Conservation (phyloP, 1,140 invertebrate genomes). For the Oncopodura yosiiana region DNA sequence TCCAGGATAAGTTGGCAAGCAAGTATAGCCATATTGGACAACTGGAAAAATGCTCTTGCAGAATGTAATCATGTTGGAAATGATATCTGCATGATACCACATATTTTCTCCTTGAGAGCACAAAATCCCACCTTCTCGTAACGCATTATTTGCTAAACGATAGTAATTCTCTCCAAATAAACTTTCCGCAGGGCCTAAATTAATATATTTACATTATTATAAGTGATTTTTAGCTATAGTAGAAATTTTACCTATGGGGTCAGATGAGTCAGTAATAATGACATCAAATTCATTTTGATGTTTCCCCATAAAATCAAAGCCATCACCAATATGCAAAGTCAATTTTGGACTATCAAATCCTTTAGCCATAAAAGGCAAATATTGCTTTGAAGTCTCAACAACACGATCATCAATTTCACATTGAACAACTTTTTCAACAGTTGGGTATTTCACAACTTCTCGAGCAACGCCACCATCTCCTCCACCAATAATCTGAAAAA, state of each 20-base stretch:
- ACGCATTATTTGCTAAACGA: conserved; percentile 66
- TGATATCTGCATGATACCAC: conserved; percentile 75
- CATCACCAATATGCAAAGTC: conserved; percentile 76
- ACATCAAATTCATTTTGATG: conserved; percentile 84
- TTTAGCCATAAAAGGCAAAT: conserved; percentile 78
- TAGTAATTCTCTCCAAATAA: conserved; percentile 78
- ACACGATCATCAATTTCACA: conserved; percentile 93
- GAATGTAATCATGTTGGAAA: conserved; percentile 60
- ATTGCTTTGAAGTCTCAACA: conserved; percentile 81
- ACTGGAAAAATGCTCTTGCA: conserved; percentile 67
- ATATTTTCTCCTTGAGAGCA: conserved; percentile 85
- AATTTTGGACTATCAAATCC: conserved; percentile 78
- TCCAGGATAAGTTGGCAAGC: conserved; percentile 83
- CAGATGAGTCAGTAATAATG: conserved; percentile 96
- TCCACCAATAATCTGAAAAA: conserved; percentile 80
- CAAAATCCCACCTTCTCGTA: conserved; percentile 78
- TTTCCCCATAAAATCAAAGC: conserved; percentile 86
- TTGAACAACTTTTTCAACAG: conserved; percentile 73
- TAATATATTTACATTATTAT: neutral
- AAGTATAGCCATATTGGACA: conserved; percentile 64
- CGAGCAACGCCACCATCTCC: conserved; percentile 95
- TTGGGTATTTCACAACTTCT: conserved; percentile 87
- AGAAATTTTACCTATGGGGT: conserved; percentile 63
- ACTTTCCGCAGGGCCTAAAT: conserved; percentile 50
- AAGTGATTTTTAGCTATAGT: neutral